Evolutionary conservation across 2,888 invertebrate genomes (phyloP).

Genomic region (Brenthis hecate): DNA sequence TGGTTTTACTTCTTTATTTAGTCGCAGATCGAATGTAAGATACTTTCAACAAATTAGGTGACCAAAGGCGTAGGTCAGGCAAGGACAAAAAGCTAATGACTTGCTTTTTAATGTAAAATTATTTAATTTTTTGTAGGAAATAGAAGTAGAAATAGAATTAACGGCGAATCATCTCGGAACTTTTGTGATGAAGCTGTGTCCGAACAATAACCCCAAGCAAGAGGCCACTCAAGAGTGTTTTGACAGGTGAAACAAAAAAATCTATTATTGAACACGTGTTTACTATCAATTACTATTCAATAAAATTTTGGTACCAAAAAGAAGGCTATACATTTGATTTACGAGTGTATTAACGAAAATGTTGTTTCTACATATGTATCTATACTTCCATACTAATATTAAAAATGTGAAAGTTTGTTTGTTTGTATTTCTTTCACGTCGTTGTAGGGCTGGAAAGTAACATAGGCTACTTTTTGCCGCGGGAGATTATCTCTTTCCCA

Average conservation of each 20-base stretch:
- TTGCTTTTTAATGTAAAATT: not conserved
- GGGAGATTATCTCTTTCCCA: too few relatives aligned
- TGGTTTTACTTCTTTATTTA: too few relatives aligned
- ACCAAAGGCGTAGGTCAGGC: not conserved
- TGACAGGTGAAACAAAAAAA: slow-evolving; percentile 79
- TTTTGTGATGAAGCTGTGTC: slow-evolving; percentile 92
- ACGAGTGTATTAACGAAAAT: too few relatives aligned
- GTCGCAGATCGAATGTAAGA: too few relatives aligned
- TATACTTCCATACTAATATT: too few relatives aligned
- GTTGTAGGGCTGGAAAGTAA: too few relatives aligned
- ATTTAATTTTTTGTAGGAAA: slow-evolving; percentile 79
- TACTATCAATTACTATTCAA: slow-evolving; percentile 2
- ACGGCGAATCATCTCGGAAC: slow-evolving; percentile 95
- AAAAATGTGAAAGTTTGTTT: too few relatives aligned
- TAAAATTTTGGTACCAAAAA: not conserved
- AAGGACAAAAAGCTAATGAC: not conserved
- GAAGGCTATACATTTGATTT: not conserved
- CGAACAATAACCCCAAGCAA: slow-evolving; percentile 90
- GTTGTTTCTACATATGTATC: too few relatives aligned
- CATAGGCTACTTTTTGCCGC: too few relatives aligned
- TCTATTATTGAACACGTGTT: not conserved
- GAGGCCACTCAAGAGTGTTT: slow-evolving; percentile 93
- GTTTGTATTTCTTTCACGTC: too few relatives aligned
- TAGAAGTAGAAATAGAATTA: slow-evolving; percentile 92
- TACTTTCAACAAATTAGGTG: not conserved